phyloP scores from a whole-genome alignment of 2,888 invertebrate species.

The Cepaea hortensis region DNA sequence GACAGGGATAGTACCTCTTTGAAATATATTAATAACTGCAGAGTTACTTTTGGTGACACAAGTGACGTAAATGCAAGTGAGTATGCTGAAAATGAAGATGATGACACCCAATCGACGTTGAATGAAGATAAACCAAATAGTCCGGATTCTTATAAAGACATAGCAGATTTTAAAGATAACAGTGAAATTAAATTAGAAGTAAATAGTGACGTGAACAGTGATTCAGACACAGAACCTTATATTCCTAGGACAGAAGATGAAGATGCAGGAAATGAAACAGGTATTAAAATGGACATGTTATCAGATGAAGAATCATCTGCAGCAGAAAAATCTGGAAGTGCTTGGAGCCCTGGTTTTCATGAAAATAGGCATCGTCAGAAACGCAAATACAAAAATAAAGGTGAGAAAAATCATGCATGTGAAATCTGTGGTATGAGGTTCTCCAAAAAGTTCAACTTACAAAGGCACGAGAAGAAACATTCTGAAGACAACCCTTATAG shows the following conservation, averaged over 20 bases:
- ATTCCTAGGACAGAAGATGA: background rate
- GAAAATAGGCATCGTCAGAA: background rate
- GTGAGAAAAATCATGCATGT: conserved; percentile 5
- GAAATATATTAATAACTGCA: background rate
- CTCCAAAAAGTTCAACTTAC: background rate
- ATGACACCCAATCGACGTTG: background rate
- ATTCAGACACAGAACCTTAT: background rate
- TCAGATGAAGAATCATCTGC: background rate
- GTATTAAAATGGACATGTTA: background rate
- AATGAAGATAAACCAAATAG: background rate
- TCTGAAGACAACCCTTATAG: conserved; percentile 24
- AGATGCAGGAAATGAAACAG: background rate
- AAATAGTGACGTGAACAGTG: background rate
- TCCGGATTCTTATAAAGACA: background rate
- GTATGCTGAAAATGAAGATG: background rate
- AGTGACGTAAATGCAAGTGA: background rate
- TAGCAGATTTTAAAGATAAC: background rate
- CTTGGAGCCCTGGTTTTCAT: background rate
- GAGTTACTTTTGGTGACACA: background rate
- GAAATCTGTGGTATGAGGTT: conserved; percentile 25
- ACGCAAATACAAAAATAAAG: background rate
- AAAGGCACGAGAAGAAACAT: conserved; percentile 17
- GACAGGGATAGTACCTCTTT: too few relatives aligned
- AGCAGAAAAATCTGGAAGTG: background rate
- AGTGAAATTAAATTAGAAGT: background rate